These are phyloP conservation scores for Chrysocyon brachyurus DNA, from an alignment of 2,797 vertebrate species.

Conservation along the genomic window DNA sequence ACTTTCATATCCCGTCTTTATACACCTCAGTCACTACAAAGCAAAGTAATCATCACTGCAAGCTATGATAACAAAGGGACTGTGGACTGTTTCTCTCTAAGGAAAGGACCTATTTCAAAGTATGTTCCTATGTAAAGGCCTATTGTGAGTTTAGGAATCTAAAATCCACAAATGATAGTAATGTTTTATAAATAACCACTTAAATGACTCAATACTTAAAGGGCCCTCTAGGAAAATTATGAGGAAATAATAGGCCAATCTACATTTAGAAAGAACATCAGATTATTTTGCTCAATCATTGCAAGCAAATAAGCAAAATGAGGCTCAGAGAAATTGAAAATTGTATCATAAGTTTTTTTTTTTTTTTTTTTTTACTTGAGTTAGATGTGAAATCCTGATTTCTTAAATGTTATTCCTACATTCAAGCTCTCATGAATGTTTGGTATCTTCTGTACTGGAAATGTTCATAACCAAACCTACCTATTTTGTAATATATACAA, in stretches of 20 bases:
- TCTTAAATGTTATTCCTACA: not conserved
- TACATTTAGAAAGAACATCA: not conserved
- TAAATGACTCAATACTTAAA: slow-evolving; percentile 9
- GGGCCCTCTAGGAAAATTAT: not conserved
- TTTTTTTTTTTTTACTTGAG: not conserved
- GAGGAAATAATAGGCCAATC: not conserved
- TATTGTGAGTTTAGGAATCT: not conserved
- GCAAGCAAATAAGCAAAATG: not conserved
- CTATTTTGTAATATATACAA: not conserved
- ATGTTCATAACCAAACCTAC: not conserved
- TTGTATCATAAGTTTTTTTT: not conserved
- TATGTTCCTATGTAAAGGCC: not conserved
- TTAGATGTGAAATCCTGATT: not conserved
- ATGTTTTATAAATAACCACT: slow-evolving; percentile 9
- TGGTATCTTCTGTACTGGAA: not conserved
- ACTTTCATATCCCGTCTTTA: not conserved
- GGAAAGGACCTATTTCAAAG: not conserved
- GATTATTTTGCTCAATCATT: not conserved
- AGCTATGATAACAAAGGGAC: not conserved
- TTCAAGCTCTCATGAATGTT: not conserved
- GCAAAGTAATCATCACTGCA: not conserved
- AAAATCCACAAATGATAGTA: not conserved
- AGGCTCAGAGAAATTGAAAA: not conserved
- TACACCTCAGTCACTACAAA: not conserved
- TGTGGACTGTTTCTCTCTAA: not conserved